Base-by-base conservation (phyloP, 2,888 invertebrate genomes). In the Bugula neritina region DNA sequence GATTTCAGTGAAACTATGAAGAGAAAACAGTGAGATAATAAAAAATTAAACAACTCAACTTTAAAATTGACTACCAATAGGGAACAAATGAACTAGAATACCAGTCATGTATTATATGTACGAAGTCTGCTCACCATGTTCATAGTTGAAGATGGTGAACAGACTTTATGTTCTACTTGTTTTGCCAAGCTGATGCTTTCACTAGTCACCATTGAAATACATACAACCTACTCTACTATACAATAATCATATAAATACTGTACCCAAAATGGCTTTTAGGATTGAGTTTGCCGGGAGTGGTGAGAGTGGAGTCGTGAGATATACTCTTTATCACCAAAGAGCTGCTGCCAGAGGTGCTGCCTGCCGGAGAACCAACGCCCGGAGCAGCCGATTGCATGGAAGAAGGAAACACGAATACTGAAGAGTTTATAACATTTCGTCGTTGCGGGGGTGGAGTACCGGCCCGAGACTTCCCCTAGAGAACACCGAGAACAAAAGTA, bases 401-500 rank as follows among this genome's bases (percentile, higher is more conserved):
- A 43, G 43, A 5, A 43, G 43, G 43, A 43, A 43, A 43, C 10
- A 43, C 43, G 17, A 43, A 43, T 5, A 43, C 43, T 10, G 43
- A 17, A 43, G 43, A 43, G 43, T 43, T 43, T 43, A 63, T 25
- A 25, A 63, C 63, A 31, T 63, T 63, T 13, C 63, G 63, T 31
- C 63, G 27, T 25, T 63, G 63, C 13, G 63, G 63, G 27, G 63
- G 63, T 13, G 63, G 63, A 25, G 63, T 63, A 5, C 27, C 27
- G 29, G 63, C 25, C 31, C 63, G 21, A 5, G 63, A 63, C 63
- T 63, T 63, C 10, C 63, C 63, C 63, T 63, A 27, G 10, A 63
- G 57, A 5, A 57, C 17, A n/a, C 57, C 5, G 52, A 13, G 10
- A 52, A 21, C 52, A 52, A 21, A 10, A 21, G 10, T 21, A 52